A percentile compares a stretch with the other conserved stretches of the same genome.
These are phyloP conservation scores for Amphilophus citrinellus DNA, from an alignment of 2,113 vertebrate genomes.

Conservation along the genomic window DNA sequence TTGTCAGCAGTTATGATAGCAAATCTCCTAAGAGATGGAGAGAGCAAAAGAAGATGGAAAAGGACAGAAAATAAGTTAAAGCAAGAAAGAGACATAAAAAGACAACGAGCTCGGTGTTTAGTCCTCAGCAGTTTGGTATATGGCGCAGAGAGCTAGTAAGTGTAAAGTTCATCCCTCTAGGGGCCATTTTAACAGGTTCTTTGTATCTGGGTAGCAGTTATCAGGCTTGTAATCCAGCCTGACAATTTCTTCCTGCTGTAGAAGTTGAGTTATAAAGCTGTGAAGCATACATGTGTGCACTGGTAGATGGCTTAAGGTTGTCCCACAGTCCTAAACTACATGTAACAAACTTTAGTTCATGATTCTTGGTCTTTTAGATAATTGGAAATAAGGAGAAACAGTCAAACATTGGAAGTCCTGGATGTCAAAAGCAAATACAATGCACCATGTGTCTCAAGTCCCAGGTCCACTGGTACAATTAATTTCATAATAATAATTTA, in stretches of 20 bases:
- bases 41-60: constrained; percentile 3
- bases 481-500: constrained; percentile 17
- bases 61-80: constrained; percentile 40
- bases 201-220: constrained; percentile 43
- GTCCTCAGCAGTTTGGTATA: constrained; percentile 34
- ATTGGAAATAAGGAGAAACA: not conserved
- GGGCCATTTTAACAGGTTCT: constrained; percentile 66
- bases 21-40: constrained; percentile 23
- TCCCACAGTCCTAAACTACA: not conserved
- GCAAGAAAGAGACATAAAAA: not conserved
- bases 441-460: not conserved
- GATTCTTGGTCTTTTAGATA: not conserved
- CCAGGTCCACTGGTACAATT: not conserved
- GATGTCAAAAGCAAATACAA: not conserved
- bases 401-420: not conserved
- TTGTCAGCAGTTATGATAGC: constrained; percentile 39
- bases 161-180: constrained; percentile 50
- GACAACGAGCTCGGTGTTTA: constrained; percentile 20
- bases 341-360: not conserved
- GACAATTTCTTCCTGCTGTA: constrained; percentile 11
- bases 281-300: not conserved
- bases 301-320: not conserved
- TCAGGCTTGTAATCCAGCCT: constrained; percentile 35
- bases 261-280: constrained; percentile 16
- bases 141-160: constrained; percentile 49